phyloP scores from a whole-genome alignment of 2,888 invertebrate species.

The Netelia melanura region DNA sequence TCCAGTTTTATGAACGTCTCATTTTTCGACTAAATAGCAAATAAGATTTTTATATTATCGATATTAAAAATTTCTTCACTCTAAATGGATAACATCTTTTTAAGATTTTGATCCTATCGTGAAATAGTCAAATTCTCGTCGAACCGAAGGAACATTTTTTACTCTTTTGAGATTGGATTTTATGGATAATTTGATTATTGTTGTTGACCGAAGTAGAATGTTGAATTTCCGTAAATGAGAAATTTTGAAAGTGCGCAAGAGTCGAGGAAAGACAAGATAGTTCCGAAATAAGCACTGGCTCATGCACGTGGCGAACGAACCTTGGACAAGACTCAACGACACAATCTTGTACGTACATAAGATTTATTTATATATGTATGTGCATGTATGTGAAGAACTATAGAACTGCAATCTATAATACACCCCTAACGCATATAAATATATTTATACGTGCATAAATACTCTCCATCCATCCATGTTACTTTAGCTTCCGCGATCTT shows the following conservation, averaged over 20 bases:
- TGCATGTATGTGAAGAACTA: too few relatives aligned
- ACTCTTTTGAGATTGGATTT: too few relatives aligned
- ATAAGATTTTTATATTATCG: too few relatives aligned
- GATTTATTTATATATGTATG: neutral
- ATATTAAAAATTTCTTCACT: too few relatives aligned
- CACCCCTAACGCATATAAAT: neutral
- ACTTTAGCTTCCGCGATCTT: conserved; percentile 74
- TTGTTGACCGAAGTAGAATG: neutral
- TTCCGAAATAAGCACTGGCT: conserved; percentile 22
- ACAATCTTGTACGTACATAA: neutral
- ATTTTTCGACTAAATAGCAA: too few relatives aligned
- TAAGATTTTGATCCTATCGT: too few relatives aligned
- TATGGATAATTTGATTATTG: neutral
- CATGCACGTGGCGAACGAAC: conserved; percentile 35
- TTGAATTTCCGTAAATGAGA: conserved; percentile 2
- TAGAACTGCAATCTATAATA: too few relatives aligned
- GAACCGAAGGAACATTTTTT: too few relatives aligned
- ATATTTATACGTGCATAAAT: conserved; percentile 3
- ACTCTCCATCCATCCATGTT: conserved; percentile 46
- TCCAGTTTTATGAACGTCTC: too few relatives aligned
- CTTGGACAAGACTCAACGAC: conserved; percentile 10
- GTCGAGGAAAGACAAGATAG: neutral
- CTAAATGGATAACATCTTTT: too few relatives aligned
- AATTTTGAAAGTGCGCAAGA: neutral
- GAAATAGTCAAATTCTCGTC: too few relatives aligned